A percentile compares a stretch with the other conserved stretches of the same genome.
These are phyloP conservation scores for Thripadectes ignobilis DNA, from an alignment of 2,797 vertebrate genomes.

Conservation along the genomic window DNA sequence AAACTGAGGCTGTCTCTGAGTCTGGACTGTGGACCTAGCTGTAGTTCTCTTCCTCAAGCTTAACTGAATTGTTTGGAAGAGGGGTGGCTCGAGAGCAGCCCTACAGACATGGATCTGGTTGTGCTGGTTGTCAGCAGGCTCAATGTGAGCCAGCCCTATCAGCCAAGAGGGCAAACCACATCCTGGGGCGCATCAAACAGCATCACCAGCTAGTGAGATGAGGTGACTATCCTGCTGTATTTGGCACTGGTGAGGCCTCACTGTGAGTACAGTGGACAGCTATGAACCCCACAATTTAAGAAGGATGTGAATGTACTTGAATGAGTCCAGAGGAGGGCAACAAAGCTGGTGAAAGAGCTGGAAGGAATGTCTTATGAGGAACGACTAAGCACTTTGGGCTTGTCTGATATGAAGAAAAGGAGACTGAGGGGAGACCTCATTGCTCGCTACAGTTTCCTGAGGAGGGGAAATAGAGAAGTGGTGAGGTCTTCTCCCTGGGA, in stretches of 20 bases:
- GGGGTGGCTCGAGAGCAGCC: neutral
- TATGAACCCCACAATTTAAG: neutral
- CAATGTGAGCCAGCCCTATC: fast-evolving
- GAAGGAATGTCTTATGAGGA: neutral
- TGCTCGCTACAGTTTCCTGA: neutral
- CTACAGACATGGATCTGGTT: neutral
- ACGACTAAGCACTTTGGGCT: fast-evolving
- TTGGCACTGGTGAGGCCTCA: fast-evolving
- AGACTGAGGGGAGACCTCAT: neutral
- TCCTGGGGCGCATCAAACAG: too few species aligned
- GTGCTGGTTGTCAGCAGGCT: fast-evolving
- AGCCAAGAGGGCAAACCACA: neutral
- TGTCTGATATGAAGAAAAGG: neutral
- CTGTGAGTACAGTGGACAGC: neutral
- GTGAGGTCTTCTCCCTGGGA: neutral
- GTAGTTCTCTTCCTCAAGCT: neutral
- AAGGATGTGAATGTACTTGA: neutral
- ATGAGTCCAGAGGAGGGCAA: neutral
- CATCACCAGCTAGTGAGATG: fast-evolving
- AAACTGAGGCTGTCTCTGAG: neutral
- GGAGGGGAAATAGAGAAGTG: neutral
- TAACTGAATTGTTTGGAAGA: neutral
- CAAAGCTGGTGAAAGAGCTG: neutral
- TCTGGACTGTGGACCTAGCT: neutral
- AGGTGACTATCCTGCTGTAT: neutral